Evolutionary conservation across 1,140 invertebrate genomes (phyloP), one percentile per base, ranked within the genome.

Genomic region (Tetraneura akinire): DNA sequence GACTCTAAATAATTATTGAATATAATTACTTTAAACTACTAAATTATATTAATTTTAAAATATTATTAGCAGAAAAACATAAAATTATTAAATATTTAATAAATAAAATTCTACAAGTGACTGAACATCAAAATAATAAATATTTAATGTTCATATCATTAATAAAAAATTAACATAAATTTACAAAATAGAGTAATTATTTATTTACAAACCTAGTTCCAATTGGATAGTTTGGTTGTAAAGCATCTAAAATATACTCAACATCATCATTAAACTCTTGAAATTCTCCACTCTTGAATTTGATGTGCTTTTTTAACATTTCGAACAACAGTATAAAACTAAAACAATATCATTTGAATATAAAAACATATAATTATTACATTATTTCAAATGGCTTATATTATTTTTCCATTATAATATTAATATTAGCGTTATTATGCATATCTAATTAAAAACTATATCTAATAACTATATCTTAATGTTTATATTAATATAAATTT

Each of bases 261-360:
- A 98, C 94, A 87, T 98, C 96, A 87, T 98, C 96, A 86, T 97
- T 94, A 87, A 98, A 98, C 85, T 98, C 96, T 88, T 98, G 96
- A 84, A 97, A 97, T 86, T 98, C 97, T 81, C 96, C 96, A 84
- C 86, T 98, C 96, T 88, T 98, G 96, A 81, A 97, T 96, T 85
- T 98, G 96, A 89, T 98, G 95, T 2, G 96, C 96, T 85, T 96
- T 96, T 86, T 98, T 98, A 11, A 98, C 96, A 89, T 98, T 98
- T 83, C 93, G 90, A 10, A 98, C 94, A 66, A 98, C 95, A 57
- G 95, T 97, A 85, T 96, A 98, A 84, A 91, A 94, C 92, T 95
- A 74, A 21, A 68, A 80, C n/a, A n/a, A n/a, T n/a, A n/a, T n/a
- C n/a, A n/a, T n/a, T n/a, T n/a, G n/a, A n/a, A n/a, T n/a, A n/a